Evolutionary conservation across 2,888 invertebrate species (phyloP), one percentile per base, ranked within the genome.

Genomic region (Ichneumoninae sp.): DNA sequence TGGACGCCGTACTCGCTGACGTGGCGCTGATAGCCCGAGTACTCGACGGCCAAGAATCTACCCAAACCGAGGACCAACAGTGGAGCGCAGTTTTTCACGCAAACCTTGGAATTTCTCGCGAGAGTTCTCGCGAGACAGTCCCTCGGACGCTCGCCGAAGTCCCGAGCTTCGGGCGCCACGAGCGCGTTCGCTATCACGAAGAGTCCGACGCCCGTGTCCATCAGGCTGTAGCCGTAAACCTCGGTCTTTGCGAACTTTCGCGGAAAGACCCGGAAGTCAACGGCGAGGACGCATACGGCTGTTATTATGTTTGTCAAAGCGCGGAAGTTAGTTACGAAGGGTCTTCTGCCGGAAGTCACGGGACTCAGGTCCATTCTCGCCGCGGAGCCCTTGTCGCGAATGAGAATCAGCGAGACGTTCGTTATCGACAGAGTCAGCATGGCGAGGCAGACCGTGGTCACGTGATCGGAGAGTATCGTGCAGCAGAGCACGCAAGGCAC

Each of bases 181-280:
- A 97, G 93, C 0, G 97, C 98, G 94, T 98, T 98, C 30, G 97
- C 95, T 50, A 97, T 94, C 7, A 98, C 95, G 94, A 97, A 99
- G 22, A 97, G 94, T 0, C 98, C 99, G 3, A 99, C 99, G 10
- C 99, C 99, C 10, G 97, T 95, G 92, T 99, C 99, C 99, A 99
- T 99, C 36, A 98, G 93, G 92, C 98, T 96, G 89, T 96, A 97
- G 0, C 99, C 99, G 94, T 95, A 98, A 0, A 94, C 95, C 91
- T 97, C 97, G 0, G 98, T 98, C 94, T 99, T 99, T 0, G 97
- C 97, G 93, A 98, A 97, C 88, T 96, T 94, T 68, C 97, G 94
- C 0, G 99, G 99, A 92, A 98, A 99, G 73, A 96, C 94, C 68
- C 94, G 94, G 92, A 99, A 99, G 94, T 99, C 99, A 0, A 99